These are phyloP conservation scores for Notothenia rossii DNA, from an alignment of 2,113 vertebrate genomes.

Conservation along the genomic window DNA sequence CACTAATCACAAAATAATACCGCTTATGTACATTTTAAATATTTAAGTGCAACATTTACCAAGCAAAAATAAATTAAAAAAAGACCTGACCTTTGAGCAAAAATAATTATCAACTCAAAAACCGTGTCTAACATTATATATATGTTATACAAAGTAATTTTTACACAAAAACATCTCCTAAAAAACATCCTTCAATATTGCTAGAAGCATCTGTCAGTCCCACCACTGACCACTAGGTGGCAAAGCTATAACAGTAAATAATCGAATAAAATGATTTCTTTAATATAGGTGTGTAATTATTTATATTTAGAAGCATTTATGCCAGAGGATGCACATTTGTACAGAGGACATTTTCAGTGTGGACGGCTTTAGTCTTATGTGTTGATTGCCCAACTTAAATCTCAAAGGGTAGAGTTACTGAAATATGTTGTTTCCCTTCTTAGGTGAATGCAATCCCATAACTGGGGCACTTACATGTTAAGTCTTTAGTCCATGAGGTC, in stretches of 20 bases:
- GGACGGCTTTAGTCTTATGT: neutral
- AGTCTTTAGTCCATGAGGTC: slow-evolving; percentile 1
- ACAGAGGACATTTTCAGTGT: neutral
- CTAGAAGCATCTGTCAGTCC: neutral
- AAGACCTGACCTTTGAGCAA: neutral
- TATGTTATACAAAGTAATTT: no score
- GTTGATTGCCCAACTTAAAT: neutral
- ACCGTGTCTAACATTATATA: neutral
- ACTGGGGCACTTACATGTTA: neutral
- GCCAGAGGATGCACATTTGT: neutral
- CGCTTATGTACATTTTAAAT: neutral
- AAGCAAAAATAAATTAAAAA: neutral
- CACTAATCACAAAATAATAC: neutral
- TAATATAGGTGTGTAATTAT: neutral
- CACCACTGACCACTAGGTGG: slow-evolving; percentile 48
- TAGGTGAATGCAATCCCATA: slow-evolving; percentile 4
- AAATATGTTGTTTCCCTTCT: neutral
- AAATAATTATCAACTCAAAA: neutral
- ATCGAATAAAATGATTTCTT: neutral
- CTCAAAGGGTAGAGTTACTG: slow-evolving; percentile 10
- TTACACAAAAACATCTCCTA: neutral
- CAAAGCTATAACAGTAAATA: neutral
- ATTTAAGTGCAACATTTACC: neutral
- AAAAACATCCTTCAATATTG: neutral
- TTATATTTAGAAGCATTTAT: neutral